phyloP scores from a whole-genome alignment of 1,140 invertebrate species.

The Zaprionus capensis region DNA sequence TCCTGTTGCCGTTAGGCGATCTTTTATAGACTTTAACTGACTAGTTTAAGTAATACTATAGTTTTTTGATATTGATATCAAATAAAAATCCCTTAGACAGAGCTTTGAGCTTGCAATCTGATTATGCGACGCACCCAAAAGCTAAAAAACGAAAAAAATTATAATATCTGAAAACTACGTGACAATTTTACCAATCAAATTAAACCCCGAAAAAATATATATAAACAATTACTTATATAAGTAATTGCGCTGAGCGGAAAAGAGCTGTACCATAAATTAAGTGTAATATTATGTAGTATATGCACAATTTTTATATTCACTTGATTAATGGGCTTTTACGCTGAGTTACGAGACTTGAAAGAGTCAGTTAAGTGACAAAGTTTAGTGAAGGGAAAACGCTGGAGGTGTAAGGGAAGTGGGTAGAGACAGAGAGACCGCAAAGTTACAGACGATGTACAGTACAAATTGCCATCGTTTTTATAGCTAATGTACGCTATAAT shows the following conservation, averaged over 20 bases:
- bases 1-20: constrained; percentile 33
- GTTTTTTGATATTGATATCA: not conserved
- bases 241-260: constrained; percentile 43
- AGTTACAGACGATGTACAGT: not conserved
- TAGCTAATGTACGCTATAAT: not conserved
- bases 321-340: constrained; percentile 48
- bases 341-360: constrained; percentile 34
- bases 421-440: not conserved
- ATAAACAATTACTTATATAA: constrained; percentile 45
- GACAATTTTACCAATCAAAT: constrained; percentile 39
- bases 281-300: constrained; percentile 35
- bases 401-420: not conserved
- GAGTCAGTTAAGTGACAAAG: constrained; percentile 2
- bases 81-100: not conserved
- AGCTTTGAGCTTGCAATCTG: not conserved
- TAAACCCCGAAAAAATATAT: constrained; percentile 27
- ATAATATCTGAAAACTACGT: constrained; percentile 28
- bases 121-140: constrained; percentile 32
- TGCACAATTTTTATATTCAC: constrained; percentile 21
- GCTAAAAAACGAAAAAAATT: not conserved
- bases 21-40: not conserved
- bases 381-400: not conserved
- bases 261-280: constrained; percentile 48
- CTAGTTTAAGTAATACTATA: not conserved
- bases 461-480: constrained; percentile 1